A percentile compares a stretch with the other conserved stretches of the same genome.
Evolutionary conservation across 2,797 vertebrate species (phyloP).

Genomic region (Sarcophilus harrisii): DNA sequence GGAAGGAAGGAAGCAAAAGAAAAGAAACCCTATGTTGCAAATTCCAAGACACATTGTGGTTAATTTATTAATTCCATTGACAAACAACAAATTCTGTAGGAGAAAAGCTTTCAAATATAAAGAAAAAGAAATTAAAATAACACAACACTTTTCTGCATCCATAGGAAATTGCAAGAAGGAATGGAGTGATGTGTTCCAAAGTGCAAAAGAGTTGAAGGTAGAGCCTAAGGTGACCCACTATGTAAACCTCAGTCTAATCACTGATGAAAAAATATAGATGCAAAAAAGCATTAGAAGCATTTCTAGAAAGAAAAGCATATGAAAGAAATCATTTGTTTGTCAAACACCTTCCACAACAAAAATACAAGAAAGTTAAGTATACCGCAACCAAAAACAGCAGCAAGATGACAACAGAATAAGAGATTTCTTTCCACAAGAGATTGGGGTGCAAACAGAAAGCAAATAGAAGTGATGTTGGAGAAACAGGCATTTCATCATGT

Average conservation of each 20-base stretch:
- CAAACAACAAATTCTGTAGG: not conserved
- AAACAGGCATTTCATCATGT: not conserved
- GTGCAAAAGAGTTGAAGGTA: not conserved
- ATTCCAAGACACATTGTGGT: not conserved
- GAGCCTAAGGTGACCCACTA: not conserved
- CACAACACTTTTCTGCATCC: not conserved
- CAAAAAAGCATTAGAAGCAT: not conserved
- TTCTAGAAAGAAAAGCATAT: not conserved
- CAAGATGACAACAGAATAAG: not conserved
- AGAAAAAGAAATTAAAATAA: not conserved
- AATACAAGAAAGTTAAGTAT: not conserved
- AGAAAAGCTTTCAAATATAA: not conserved
- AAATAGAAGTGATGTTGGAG: not conserved
- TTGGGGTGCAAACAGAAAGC: not conserved
- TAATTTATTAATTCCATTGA: not conserved
- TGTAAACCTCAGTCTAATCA: not conserved
- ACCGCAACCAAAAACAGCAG: not conserved
- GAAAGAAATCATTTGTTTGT: not conserved
- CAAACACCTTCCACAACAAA: not conserved
- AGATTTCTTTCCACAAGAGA: not conserved
- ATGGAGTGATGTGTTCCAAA: not conserved
- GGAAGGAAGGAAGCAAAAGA: not conserved
- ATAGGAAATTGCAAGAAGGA: not conserved
- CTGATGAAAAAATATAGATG: not conserved
- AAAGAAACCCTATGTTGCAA: not conserved